Percentiles rank a stretch among this genome's conserved stretches.
Evolutionary conservation across 2,797 vertebrate genomes (phyloP).

Genomic region (Bovichtus diacanthus): DNA sequence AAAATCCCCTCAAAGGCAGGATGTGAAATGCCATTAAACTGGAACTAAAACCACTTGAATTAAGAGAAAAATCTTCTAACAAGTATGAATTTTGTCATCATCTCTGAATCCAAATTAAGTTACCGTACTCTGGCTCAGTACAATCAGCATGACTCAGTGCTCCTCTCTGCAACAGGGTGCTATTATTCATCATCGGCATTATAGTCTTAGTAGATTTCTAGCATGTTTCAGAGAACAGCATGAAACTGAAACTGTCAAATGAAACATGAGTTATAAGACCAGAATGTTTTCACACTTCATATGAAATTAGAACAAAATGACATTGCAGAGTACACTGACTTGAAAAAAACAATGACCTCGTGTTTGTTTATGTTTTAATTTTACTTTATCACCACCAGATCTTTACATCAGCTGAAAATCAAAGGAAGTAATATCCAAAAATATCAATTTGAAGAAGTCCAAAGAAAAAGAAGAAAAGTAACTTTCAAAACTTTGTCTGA

Average conservation of each 20-base stretch:
- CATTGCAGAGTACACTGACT: neutral
- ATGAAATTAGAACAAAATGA: neutral
- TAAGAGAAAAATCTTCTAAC: neutral
- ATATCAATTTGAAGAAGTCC: too few relatives aligned
- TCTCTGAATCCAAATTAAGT: neutral
- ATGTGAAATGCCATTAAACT: neutral
- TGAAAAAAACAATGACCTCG: neutral
- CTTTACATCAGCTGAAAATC: neutral
- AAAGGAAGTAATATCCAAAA: too few relatives aligned
- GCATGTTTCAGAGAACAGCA: neutral
- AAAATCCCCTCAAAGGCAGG: neutral
- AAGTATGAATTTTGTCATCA: neutral
- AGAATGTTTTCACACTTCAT: neutral
- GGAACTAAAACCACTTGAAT: neutral
- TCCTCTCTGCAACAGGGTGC: neutral
- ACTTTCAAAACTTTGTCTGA: too few relatives aligned
- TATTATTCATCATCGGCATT: neutral
- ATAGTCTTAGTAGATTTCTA: neutral
- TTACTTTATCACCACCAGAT: neutral
- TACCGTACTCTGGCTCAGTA: neutral
- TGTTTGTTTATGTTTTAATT: neutral
- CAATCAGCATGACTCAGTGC: neutral
- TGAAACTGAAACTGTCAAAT: neutral
- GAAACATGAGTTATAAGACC: neutral
- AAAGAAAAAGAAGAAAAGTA: too few relatives aligned